phyloP scores from a whole-genome alignment of 2,113 vertebrate genomes.

The Microcebus ravelobensis region DNA sequence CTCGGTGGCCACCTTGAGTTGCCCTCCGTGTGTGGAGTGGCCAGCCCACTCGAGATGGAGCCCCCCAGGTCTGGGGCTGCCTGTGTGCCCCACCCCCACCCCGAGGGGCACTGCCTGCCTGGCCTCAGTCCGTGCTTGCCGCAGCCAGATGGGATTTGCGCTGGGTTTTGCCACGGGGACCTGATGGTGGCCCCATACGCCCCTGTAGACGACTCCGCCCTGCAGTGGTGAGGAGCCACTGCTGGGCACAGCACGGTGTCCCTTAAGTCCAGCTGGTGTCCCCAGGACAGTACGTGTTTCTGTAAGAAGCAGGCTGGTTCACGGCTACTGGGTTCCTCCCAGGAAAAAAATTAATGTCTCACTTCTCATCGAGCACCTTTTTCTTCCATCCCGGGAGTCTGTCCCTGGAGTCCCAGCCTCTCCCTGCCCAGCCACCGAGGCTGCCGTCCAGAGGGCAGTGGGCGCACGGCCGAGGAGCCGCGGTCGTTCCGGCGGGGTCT shows the following conservation, averaged over 20 bases:
- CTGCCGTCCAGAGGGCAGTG: rapidly evolving
- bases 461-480: rapidly evolving
- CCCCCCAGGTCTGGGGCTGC: neutral
- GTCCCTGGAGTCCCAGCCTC: no score
- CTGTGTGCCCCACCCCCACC: neutral
- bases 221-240: neutral
- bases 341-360: neutral
- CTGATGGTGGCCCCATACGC: neutral
- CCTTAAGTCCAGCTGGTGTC: no score
- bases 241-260: neutral
- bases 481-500: rapidly evolving
- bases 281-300: neutral
- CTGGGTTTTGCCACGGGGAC: neutral
- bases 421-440: neutral
- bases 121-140: neutral
- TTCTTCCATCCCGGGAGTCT: neutral
- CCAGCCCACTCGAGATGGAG: neutral
- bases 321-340: no score
- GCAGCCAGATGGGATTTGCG: neutral
- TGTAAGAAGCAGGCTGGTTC: neutral
- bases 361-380: no score
- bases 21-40: neutral
- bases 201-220: no score
- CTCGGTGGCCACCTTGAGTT: neutral
- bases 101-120: neutral